These are phyloP conservation scores for Myopa tessellatipennis DNA, from an alignment of 2,888 invertebrate genomes.

Conservation along the genomic window DNA sequence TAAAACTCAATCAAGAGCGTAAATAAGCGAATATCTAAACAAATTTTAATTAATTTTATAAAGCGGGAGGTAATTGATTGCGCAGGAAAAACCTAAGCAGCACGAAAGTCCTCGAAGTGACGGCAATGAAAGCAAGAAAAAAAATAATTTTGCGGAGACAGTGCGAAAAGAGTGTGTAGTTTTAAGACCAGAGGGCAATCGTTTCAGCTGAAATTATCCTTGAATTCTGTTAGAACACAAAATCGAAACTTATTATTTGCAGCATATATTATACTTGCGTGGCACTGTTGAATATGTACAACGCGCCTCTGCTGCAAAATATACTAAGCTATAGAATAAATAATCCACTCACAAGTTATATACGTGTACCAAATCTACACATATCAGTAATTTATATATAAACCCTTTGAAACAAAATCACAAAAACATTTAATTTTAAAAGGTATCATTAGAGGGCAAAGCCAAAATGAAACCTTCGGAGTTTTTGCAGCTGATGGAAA, in stretches of 20 bases:
- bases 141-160: background rate
- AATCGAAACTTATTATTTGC: background rate
- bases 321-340: background rate
- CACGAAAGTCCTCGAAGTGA: conserved; percentile 1
- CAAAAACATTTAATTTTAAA: background rate
- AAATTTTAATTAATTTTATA: background rate
- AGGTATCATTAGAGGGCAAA: background rate
- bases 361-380: background rate
- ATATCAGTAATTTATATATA: background rate
- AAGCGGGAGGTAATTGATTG: background rate
- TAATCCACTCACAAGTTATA: background rate
- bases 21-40: background rate
- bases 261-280: background rate
- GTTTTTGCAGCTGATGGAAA: conserved; percentile 61
- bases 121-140: conserved; percentile 6
- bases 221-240: background rate
- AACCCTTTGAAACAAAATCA: background rate
- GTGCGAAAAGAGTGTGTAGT: background rate
- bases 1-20: background rate
- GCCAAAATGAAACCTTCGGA: conserved; percentile 62
- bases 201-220: background rate
- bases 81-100: background rate
- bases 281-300: conserved; percentile 32
- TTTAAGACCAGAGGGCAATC: background rate
- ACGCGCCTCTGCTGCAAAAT: background rate